Percentiles rank a stretch among this genome's conserved stretches.
Conservation (phyloP, 2,113 vertebrate genomes). For the Neolamprologus fasciatus region DNA sequence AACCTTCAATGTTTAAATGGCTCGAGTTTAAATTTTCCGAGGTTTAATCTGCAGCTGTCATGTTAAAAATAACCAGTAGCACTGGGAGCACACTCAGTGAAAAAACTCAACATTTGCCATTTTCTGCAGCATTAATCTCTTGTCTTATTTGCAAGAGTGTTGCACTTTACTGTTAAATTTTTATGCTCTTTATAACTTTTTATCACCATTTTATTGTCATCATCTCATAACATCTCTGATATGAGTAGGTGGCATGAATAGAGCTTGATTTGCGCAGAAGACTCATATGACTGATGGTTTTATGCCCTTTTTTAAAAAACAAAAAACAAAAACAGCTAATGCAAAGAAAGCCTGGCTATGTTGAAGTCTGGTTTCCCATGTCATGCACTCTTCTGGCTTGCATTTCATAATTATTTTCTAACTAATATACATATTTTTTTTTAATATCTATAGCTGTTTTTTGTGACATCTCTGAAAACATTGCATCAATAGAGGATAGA, state of each 20-base stretch:
- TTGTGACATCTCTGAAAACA: neutral
- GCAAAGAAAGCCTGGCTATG: neutral
- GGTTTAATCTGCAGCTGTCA: neutral
- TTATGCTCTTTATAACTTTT: neutral
- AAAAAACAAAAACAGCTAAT: neutral
- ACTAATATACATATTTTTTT: too few species aligned
- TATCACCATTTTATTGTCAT: neutral
- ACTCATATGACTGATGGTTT: neutral
- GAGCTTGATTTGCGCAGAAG: neutral
- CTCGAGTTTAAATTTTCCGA: neutral
- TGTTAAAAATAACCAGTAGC: neutral
- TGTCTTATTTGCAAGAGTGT: neutral
- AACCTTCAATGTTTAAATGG: neutral
- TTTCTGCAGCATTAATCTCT: neutral
- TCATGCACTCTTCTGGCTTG: neutral
- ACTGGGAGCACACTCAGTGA: neutral
- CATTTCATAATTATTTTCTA: neutral
- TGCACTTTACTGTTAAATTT: neutral
- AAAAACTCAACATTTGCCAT: neutral
- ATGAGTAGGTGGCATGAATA: neutral
- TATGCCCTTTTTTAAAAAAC: neutral
- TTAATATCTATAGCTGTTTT: neutral
- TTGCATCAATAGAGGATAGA: neutral
- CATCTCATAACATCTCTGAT: neutral
- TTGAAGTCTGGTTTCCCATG: neutral